Percentiles rank a stretch among this genome's conserved stretches.
phyloP scores from a whole-genome alignment of 2,888 invertebrate species.

The Machimus atricapillus region DNA sequence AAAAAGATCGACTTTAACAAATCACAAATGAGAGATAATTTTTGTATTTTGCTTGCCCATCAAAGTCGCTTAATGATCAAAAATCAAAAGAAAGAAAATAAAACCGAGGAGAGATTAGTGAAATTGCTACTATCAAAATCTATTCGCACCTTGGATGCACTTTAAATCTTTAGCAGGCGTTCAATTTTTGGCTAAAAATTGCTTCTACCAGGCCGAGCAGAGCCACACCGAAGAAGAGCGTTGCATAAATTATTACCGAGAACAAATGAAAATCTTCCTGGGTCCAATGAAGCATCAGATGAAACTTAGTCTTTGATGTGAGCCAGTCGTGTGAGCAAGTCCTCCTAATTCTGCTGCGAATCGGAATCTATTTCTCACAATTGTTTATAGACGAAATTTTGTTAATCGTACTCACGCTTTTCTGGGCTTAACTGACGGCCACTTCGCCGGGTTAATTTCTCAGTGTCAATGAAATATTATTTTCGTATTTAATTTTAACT shows the following conservation, averaged over 20 bases:
- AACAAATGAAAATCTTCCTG: conserved; percentile 17
- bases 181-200: background rate
- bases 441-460: background rate
- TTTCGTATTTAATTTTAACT: background rate
- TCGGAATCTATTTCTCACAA: background rate
- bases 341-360: background rate
- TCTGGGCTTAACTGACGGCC: background rate
- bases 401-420: conserved; percentile 6
- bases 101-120: background rate
- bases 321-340: conserved; percentile 22
- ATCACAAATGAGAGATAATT: background rate
- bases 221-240: background rate
- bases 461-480: conserved; percentile 24
- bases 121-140: background rate
- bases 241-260: conserved; percentile 35
- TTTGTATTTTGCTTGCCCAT: background rate
- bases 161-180: background rate
- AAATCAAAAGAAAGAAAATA: background rate
- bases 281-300: background rate
- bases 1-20: background rate
- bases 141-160: conserved; percentile 1
- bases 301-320: conserved; percentile 22
- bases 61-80: background rate
- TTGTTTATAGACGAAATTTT: conserved; percentile 27
- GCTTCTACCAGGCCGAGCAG: background rate